Evolutionary conservation across 2,797 vertebrate genomes (phyloP).

Genomic region (Rhodeus uyekii): DNA sequence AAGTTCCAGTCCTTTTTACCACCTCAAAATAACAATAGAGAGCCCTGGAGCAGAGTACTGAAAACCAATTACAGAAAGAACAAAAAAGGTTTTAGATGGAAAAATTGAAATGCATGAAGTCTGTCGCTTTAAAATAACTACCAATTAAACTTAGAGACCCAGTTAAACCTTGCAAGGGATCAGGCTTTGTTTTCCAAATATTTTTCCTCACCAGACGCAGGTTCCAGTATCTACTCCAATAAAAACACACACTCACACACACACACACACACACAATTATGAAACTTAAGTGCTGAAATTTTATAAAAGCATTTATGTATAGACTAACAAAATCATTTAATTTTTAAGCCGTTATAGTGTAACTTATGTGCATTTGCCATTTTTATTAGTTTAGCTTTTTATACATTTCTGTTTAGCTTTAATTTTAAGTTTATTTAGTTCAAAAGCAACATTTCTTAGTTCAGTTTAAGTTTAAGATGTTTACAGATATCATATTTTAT

Average conservation of each 20-base stretch:
- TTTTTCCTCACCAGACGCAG: not conserved
- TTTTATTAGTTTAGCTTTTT: not conserved
- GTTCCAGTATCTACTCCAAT: not conserved
- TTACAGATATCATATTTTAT: too few species aligned
- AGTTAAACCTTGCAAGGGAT: conserved; percentile 24
- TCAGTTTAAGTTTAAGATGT: too few species aligned
- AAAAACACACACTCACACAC: not conserved
- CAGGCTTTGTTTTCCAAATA: conserved; percentile 20
- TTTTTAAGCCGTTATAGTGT: too few species aligned
- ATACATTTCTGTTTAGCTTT: too few species aligned
- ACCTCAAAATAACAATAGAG: conserved; percentile 37
- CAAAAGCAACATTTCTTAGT: not conserved
- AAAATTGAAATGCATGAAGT: conserved; percentile 7
- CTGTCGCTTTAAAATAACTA: conserved; percentile 26
- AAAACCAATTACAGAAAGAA: conserved; percentile 47
- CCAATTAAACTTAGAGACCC: conserved; percentile 28
- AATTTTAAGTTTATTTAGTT: too few species aligned
- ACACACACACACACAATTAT: not conserved
- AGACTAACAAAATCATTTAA: too few species aligned
- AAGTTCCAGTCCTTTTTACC: conserved; percentile 4
- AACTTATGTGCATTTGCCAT: too few species aligned
- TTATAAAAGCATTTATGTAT: too few species aligned
- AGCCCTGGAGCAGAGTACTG: conserved; percentile 36
- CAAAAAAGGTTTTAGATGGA: conserved; percentile 34
- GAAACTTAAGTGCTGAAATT: not conserved